Percentiles rank a stretch among this genome's conserved stretches.
These are phyloP conservation scores for Leptarthrus brevirostris DNA, from an alignment of 2,888 invertebrate species.

Conservation along the genomic window DNA sequence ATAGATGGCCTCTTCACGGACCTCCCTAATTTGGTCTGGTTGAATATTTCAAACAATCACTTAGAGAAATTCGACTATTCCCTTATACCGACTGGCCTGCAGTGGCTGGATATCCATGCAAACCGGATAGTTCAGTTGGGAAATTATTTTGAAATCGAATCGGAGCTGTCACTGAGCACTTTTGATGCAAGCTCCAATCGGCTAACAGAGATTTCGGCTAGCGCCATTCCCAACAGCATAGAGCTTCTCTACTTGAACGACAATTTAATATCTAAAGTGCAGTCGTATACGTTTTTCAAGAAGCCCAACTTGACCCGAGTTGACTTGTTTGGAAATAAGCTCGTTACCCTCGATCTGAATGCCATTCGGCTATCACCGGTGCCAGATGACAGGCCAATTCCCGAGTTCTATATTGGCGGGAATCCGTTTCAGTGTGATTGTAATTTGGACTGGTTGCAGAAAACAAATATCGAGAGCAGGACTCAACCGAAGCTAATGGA, in stretches of 20 bases:
- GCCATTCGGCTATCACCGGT: conserved; percentile 86
- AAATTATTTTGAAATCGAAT: conserved; percentile 78
- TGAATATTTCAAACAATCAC: conserved; percentile 92
- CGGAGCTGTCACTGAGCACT: conserved; percentile 81
- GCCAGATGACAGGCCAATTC: conserved; percentile 79
- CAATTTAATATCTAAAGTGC: conserved; percentile 86
- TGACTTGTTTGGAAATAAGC: conserved; percentile 92
- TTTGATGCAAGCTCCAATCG: conserved; percentile 90
- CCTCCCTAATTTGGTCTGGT: conserved; percentile 84
- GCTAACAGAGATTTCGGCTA: conserved; percentile 80
- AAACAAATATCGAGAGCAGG: conserved; percentile 85
- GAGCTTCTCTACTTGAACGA: conserved; percentile 89
- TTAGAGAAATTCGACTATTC: conserved; percentile 91
- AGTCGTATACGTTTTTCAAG: conserved; percentile 90
- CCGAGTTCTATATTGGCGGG: conserved; percentile 92
- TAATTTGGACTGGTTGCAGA: conserved; percentile 94
- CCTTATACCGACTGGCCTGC: conserved; percentile 82
- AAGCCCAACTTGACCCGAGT: conserved; percentile 91
- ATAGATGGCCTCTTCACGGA: conserved; percentile 86
- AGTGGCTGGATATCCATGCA: conserved; percentile 91
- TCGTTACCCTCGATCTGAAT: conserved; percentile 89
- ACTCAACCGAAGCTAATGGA: conserved; percentile 92
- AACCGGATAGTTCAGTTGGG: conserved; percentile 86
- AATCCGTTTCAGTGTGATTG: conserved; percentile 96
- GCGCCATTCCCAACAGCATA: conserved; percentile 84